Evolutionary conservation across 2,113 vertebrate species (phyloP).

Genomic region (Holacanthus passer): DNA sequence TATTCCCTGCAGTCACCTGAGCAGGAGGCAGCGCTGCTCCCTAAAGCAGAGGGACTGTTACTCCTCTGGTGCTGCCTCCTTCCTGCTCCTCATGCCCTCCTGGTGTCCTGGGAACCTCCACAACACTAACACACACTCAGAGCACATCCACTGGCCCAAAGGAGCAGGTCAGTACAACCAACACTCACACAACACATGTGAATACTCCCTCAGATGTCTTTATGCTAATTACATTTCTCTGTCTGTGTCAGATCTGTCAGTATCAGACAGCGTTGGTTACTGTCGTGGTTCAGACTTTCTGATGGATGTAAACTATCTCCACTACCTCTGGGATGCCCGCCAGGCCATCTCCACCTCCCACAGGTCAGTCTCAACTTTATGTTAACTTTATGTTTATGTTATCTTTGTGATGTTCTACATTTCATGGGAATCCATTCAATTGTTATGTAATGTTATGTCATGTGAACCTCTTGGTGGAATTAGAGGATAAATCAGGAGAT

Average conservation of each 20-base stretch:
- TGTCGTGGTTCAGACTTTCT: conserved; percentile 84
- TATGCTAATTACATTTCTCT: background rate
- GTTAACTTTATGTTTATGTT: too few species aligned
- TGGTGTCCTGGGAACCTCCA: conserved; percentile 87
- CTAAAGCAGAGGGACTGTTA: conserved; percentile 90
- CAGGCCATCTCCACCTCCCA: conserved; percentile 79
- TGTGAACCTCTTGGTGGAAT: too few species aligned
- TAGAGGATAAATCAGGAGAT: background rate
- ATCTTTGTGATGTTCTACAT: too few species aligned
- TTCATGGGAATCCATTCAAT: background rate
- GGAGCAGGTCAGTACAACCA: conserved; percentile 59
- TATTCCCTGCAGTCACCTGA: conserved; percentile 92
- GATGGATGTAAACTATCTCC: conserved; percentile 93
- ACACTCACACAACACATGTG: background rate
- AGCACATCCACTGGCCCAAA: conserved; percentile 91
- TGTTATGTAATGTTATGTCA: too few species aligned
- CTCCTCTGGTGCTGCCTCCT: conserved; percentile 89
- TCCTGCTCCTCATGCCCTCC: conserved; percentile 90
- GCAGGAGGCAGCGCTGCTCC: conserved; percentile 84
- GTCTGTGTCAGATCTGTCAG: conserved; percentile 49
- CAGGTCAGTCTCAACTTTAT: conserved; percentile 49
- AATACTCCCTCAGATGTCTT: background rate
- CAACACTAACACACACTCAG: conserved; percentile 69
- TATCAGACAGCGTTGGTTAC: conserved; percentile 70
- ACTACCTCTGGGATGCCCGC: conserved; percentile 93